phyloP scores from a whole-genome alignment of 2,113 vertebrate genomes.

The Phylloscopus trochiloides region DNA sequence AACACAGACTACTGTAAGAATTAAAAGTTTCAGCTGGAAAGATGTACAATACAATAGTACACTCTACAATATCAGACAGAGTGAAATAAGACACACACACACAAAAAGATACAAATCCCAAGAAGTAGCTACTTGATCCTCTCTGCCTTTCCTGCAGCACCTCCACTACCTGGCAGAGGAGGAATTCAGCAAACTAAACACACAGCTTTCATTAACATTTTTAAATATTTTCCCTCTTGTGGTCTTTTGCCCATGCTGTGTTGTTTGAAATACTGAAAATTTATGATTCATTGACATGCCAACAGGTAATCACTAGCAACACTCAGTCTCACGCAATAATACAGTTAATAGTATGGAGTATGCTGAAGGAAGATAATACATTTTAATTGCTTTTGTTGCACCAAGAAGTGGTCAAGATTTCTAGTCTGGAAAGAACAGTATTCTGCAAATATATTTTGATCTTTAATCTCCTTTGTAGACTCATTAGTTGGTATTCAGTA shows the following conservation, averaged over 20 bases:
- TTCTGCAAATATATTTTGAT: background rate
- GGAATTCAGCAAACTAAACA: background rate
- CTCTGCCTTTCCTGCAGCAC: background rate
- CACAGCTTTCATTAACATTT: background rate
- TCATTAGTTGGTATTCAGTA: background rate
- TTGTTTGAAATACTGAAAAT: background rate
- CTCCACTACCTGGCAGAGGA: background rate
- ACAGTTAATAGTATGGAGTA: background rate
- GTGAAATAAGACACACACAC: background rate
- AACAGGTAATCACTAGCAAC: background rate
- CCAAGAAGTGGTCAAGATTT: background rate
- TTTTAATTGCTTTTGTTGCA: background rate
- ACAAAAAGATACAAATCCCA: background rate
- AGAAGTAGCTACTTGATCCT: background rate
- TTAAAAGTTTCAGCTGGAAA: background rate
- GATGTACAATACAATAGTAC: background rate
- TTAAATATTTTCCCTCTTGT: background rate
- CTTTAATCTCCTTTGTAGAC: background rate
- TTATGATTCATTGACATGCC: background rate
- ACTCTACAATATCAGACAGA: background rate
- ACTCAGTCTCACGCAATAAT: background rate
- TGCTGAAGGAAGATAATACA: background rate
- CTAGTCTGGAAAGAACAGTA: background rate
- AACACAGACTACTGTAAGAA: background rate
- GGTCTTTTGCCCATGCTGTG: background rate